Evolutionary conservation across 2,888 invertebrate genomes (phyloP).

Genomic region (Keiferia lycopersicella): DNA sequence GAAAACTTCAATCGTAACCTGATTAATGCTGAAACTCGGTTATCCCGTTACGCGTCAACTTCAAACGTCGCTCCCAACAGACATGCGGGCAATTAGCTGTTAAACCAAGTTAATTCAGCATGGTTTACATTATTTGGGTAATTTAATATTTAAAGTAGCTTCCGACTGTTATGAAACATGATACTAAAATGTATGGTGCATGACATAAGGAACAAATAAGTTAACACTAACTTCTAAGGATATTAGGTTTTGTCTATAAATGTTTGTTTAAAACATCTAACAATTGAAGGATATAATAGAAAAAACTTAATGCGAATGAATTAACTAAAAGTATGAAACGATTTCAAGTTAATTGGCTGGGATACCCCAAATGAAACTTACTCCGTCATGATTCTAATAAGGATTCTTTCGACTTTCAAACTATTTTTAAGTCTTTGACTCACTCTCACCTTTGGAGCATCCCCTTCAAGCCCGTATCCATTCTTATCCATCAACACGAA

Average conservation of each 20-base stretch:
- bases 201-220: not conserved
- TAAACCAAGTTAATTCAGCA: constrained; percentile 27
- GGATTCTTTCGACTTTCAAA: no score
- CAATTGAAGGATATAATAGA: no score
- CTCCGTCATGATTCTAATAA: no score
- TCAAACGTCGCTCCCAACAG: constrained; percentile 29
- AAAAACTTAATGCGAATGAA: not conserved
- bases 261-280: no score
- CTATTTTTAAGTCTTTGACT: not conserved
- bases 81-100: constrained; percentile 35
- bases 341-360: no score
- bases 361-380: no score
- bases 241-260: no score
- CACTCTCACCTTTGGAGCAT: not conserved
- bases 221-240: no score
- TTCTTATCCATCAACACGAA: constrained; percentile 2
- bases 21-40: constrained; percentile 65
- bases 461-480: not conserved
- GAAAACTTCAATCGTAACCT: constrained; percentile 54
- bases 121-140: constrained; percentile 15
- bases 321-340: no score
- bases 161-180: constrained; percentile 23
- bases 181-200: constrained; percentile 15
- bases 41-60: constrained; percentile 48
- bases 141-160: constrained; percentile 23